These are phyloP conservation scores for Scotopteryx bipunctaria DNA, from an alignment of 2,888 invertebrate species.

Conservation along the genomic window DNA sequence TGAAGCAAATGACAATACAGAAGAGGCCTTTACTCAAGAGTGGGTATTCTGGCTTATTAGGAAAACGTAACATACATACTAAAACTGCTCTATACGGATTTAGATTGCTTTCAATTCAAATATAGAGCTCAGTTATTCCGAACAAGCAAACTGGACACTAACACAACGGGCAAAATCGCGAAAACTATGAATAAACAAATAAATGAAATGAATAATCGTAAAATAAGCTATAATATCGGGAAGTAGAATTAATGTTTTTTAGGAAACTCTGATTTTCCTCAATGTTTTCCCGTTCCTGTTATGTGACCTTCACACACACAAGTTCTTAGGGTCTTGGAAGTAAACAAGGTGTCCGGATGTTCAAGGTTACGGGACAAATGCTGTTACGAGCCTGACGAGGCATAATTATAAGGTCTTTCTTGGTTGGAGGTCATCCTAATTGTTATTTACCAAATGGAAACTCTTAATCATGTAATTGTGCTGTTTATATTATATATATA, in stretches of 20 bases:
- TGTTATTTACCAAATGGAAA: not conserved
- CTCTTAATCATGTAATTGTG: not conserved
- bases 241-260: not conserved
- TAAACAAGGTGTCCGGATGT: slow-evolving; percentile 43
- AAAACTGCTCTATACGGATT: too few relatives aligned
- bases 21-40: not conserved
- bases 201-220: not conserved
- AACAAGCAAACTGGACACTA: too few relatives aligned
- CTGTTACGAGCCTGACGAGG: slow-evolving; percentile 4
- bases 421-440: slow-evolving; percentile 1
- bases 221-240: not conserved
- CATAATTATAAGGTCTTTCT: not conserved
- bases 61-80: too few relatives aligned
- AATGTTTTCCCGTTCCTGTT: slow-evolving; percentile 34
- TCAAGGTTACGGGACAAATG: slow-evolving; percentile 39
- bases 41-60: too few relatives aligned
- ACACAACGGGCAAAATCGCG: too few relatives aligned
- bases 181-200: too few relatives aligned
- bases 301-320: slow-evolving; percentile 35
- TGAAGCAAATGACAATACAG: too few relatives aligned
- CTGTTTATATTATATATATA: too few relatives aligned
- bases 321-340: slow-evolving; percentile 37
- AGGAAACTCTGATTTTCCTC: slow-evolving; percentile 33
- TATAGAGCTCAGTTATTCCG: too few relatives aligned
- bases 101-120: too few relatives aligned